phyloP scores from a whole-genome alignment of 2,888 invertebrate species.

The Aquatica leii region DNA sequence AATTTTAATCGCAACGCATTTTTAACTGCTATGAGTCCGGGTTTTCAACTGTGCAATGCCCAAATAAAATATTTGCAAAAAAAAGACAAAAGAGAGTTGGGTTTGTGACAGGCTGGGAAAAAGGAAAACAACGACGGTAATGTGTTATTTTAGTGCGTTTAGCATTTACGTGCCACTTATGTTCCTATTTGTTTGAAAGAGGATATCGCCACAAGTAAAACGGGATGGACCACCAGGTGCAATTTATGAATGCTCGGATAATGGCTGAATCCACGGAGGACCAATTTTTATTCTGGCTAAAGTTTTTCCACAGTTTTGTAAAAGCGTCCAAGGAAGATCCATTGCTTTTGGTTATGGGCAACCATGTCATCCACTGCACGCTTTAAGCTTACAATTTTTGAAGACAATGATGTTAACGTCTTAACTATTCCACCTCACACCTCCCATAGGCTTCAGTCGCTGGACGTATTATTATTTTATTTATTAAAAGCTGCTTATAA shows the following conservation, averaged over 20 bases:
- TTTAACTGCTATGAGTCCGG: background rate
- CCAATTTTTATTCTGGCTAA: background rate
- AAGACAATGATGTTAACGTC: background rate
- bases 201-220: background rate
- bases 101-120: background rate
- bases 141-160: too few relatives aligned
- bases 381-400: background rate
- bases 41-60: background rate
- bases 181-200: background rate
- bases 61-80: background rate
- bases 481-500: background rate
- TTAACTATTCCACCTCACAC: background rate
- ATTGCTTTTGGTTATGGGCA: background rate
- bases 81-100: background rate
- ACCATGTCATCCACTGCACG: background rate
- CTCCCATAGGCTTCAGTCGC: background rate
- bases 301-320: background rate
- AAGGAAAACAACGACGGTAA: too few relatives aligned
- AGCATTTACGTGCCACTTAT: slow-evolving; percentile 18
- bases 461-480: background rate
- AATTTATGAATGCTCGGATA: background rate
- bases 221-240: background rate
- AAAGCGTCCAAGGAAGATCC: background rate
- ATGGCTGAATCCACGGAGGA: background rate
- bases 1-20: too few relatives aligned